Evolutionary conservation across 2,113 vertebrate genomes (phyloP).

Genomic region (Acrocephalus arundinaceus): DNA sequence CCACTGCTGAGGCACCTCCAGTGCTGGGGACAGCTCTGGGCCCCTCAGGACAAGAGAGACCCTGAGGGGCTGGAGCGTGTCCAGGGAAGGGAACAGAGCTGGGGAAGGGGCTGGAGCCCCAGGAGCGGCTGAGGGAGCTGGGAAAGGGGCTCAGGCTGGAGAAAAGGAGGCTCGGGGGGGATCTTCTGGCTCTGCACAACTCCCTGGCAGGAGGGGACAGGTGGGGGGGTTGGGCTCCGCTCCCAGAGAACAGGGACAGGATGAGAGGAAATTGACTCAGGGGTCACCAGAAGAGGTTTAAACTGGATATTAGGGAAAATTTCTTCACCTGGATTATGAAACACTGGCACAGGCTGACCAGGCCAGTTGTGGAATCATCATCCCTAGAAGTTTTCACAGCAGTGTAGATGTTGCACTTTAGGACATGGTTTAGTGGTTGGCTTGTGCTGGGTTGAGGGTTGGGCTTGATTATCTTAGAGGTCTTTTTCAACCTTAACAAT

Average conservation of each 20-base stretch:
- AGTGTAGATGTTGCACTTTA: fast-evolving
- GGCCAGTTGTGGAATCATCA: neutral
- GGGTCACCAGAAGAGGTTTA: neutral
- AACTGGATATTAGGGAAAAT: neutral
- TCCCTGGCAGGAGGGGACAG: neutral
- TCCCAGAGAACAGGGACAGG: neutral
- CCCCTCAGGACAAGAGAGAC: no score
- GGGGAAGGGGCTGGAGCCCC: no score
- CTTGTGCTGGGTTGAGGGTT: neutral
- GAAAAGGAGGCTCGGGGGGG: neutral
- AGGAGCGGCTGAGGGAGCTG: neutral
- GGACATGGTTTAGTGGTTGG: neutral
- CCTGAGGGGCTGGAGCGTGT: no score
- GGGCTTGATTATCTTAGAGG: neutral
- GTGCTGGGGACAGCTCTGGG: no score
- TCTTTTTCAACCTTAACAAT: neutral
- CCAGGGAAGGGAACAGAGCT: no score
- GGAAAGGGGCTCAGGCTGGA: neutral
- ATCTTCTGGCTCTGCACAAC: neutral
- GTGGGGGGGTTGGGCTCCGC: fast-evolving
- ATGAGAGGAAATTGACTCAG: fast-evolving
- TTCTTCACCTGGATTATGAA: neutral
- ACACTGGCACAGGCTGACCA: neutral
- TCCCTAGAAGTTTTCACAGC: neutral
- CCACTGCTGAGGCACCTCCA: no score